Evolutionary conservation across 2,888 invertebrate genomes (phyloP), one percentile per base, ranked within the genome.

Genomic region (Leucoptera coffeella): DNA sequence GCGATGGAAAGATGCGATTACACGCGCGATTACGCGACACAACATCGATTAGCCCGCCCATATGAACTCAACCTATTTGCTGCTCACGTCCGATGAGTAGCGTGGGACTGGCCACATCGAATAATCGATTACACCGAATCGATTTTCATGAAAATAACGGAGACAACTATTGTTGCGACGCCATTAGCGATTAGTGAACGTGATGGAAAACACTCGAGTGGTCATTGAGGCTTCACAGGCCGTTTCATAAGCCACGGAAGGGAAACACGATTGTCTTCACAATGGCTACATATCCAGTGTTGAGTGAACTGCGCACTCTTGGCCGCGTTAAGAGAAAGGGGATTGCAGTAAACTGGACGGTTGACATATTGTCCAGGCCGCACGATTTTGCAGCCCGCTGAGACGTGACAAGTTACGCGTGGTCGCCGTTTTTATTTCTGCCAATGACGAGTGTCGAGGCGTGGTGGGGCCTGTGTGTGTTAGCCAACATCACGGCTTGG

Each of bases 381-480:
- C 65, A 64, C 65, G 65, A 65, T 64, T 60, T 62, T 61, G 48
- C 61, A 60, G 64, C 55, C 62, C 64, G 55, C 42, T 56, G 49
- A 56, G 52, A 62, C 64, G 67, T 65, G 67, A 67, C 65, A 53
- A 56, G 65, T 58, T 64, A 67, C 67, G 67, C 65, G 65, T 62
- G 60, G 61, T 57, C 54, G 60, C 55, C 56, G 64, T 67, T 67
- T 69, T 67, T 67, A 67, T 67, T 65, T 69, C 67, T 69, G 67
- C 67, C 67, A 69, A 69, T 69, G 67, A 65, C 65, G 58, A 54
- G 61, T 62, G 62, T 54, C 54, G 65, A 65, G 67, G 67, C 67
- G 67, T 65, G 67, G 67, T 67, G 47, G 42, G 51, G 48, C 45
- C 55, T 47, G 44, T 51, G n/a, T n/a, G n/a, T n/a, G n/a, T n/a